phyloP scores from a whole-genome alignment of 1,140 invertebrate genomes.

The Varroa destructor region DNA sequence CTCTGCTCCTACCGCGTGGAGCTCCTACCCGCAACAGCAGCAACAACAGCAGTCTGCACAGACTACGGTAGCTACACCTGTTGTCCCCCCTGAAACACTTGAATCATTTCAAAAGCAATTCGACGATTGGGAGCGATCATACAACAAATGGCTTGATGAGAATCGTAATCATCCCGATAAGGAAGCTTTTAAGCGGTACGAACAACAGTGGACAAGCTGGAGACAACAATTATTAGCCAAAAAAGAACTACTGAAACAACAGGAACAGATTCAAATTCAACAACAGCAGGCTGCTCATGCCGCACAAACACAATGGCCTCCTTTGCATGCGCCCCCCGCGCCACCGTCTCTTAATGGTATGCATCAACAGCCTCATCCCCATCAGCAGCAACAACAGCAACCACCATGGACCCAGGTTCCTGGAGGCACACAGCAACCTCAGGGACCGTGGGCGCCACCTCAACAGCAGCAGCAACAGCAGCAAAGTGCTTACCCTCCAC shows the following conservation, averaged over 20 bases:
- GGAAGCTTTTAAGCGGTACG: slow-evolving; percentile 41
- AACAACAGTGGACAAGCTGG: slow-evolving; percentile 41
- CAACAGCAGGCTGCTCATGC: background rate
- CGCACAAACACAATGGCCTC: slow-evolving; percentile 3
- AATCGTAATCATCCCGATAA: slow-evolving; percentile 43
- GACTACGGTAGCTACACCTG: too few relatives aligned
- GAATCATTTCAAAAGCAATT: slow-evolving; percentile 41
- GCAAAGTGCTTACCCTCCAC: slow-evolving; percentile 21
- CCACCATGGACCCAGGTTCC: background rate
- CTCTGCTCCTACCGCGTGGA: background rate
- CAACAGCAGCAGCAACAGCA: slow-evolving; percentile 13
- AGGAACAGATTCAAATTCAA: background rate
- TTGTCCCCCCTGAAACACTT: slow-evolving; percentile 3
- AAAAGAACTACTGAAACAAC: slow-evolving; percentile 29
- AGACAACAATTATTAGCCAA: slow-evolving; percentile 36
- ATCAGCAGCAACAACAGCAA: slow-evolving; percentile 9
- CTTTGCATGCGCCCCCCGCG: slow-evolving; percentile 16
- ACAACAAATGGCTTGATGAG: slow-evolving; percentile 41
- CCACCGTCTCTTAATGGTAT: slow-evolving; percentile 16
- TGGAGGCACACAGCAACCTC: background rate
- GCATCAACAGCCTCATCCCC: slow-evolving; percentile 11
- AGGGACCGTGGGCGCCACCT: slow-evolving; percentile 7
- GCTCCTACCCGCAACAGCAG: background rate
- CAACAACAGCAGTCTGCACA: too few relatives aligned
- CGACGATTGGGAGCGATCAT: slow-evolving; percentile 41